phyloP scores from a whole-genome alignment of 2,888 invertebrate genomes.

The Tortricodes alternella region DNA sequence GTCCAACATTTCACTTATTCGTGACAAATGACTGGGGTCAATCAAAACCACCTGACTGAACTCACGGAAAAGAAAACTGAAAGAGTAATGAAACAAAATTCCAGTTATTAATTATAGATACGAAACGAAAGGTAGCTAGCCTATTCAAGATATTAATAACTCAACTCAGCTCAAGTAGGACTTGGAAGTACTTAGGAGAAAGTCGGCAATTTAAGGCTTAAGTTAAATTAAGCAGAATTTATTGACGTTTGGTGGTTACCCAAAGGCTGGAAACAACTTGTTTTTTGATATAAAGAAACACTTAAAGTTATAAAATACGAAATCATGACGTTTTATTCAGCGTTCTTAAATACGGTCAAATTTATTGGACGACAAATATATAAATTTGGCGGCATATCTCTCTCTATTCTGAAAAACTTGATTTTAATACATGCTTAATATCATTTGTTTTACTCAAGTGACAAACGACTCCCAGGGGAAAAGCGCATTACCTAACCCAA shows the following conservation, averaged over 20 bases:
- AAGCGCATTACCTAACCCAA: constrained; percentile 12
- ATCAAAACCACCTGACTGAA: constrained; percentile 17
- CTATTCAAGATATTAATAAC: constrained; percentile 15
- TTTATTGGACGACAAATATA: too few species aligned
- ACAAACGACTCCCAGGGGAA: constrained; percentile 4
- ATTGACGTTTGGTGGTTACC: constrained; percentile 19
- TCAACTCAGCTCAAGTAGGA: neutral
- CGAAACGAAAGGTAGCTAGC: constrained; percentile 5
- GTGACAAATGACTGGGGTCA: constrained; percentile 24
- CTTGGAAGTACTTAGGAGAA: neutral
- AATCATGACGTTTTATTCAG: constrained; percentile 12
- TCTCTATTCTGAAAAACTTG: too few species aligned
- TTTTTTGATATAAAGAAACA: constrained; percentile 21
- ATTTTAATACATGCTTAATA: neutral
- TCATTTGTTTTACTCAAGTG: neutral
- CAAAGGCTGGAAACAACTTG: constrained; percentile 1
- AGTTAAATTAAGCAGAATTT: constrained; percentile 24
- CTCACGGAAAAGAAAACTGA: constrained; percentile 5
- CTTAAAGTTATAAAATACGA: neutral
- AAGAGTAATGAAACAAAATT: neutral
- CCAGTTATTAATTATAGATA: constrained; percentile 7
- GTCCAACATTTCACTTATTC: constrained; percentile 25
- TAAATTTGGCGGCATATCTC: too few species aligned
- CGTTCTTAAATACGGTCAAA: constrained; percentile 16
- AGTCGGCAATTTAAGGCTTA: constrained; percentile 19